Conservation (phyloP, 2,113 vertebrate genomes). For the Upupa epops region DNA sequence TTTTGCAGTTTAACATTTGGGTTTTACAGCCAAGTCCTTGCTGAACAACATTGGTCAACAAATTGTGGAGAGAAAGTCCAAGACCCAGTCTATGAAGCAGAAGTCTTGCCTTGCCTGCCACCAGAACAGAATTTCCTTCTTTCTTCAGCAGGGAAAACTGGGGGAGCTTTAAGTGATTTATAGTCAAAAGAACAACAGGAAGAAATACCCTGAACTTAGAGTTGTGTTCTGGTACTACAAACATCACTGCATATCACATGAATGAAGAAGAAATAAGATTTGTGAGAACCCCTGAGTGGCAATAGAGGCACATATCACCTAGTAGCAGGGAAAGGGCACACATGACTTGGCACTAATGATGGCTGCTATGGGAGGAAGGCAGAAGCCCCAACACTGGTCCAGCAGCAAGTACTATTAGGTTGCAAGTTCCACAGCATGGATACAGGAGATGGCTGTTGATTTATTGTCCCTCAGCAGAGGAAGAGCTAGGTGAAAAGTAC, state of each 20-base stretch:
- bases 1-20: background rate
- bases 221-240: background rate
- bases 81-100: background rate
- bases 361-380: slow-evolving; percentile 37
- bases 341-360: slow-evolving; percentile 28
- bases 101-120: background rate
- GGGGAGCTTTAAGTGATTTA: background rate
- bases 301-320: background rate
- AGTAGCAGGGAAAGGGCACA: slow-evolving; percentile 9
- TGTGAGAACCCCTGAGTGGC: slow-evolving; percentile 31
- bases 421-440: background rate
- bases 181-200: background rate
- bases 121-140: background rate
- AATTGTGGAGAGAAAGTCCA: background rate
- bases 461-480: slow-evolving; percentile 49
- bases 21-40: background rate
- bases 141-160: background rate
- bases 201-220: background rate
- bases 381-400: background rate
- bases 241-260: background rate
- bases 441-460: slow-evolving; percentile 4
- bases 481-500: slow-evolving; percentile 28
- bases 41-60: background rate
- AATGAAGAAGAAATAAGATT: slow-evolving; percentile 31
- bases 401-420: background rate